These are phyloP conservation scores for Ennomos erosarius DNA, from an alignment of 2,888 invertebrate species.

Conservation along the genomic window DNA sequence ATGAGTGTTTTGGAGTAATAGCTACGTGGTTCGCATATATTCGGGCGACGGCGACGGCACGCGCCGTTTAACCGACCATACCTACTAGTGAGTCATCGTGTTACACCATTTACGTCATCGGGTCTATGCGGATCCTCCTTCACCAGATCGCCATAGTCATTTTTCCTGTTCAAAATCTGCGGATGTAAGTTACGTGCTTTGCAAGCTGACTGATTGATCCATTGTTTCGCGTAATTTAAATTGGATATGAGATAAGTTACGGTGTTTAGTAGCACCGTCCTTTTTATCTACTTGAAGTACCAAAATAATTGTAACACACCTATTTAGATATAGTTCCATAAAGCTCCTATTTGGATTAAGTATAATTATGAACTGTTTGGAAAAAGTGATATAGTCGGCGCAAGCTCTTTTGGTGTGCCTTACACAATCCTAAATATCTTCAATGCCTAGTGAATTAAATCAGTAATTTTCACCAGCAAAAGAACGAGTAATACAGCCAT, in stretches of 20 bases:
- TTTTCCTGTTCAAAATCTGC: slow-evolving; percentile 48
- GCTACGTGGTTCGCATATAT: slow-evolving; percentile 12
- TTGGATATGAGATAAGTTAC: slow-evolving; percentile 11
- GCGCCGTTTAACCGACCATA: slow-evolving; percentile 34
- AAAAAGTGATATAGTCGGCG: too few species aligned
- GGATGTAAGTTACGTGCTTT: slow-evolving; percentile 57
- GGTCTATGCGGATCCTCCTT: slow-evolving; percentile 36
- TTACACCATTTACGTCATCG: slow-evolving; percentile 37
- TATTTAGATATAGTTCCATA: too few species aligned
- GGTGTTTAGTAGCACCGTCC: slow-evolving; percentile 5
- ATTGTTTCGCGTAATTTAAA: slow-evolving; percentile 26
- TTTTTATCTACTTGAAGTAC: too few species aligned
- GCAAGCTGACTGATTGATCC: slow-evolving; percentile 29
- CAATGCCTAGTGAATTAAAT: slow-evolving; percentile 29
- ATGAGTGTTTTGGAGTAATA: slow-evolving; percentile 20
- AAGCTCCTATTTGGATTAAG: not conserved
- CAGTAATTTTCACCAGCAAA: slow-evolving; percentile 27
- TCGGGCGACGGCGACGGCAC: slow-evolving; percentile 13
- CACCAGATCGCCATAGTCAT: slow-evolving; percentile 25
- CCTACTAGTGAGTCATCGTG: slow-evolving; percentile 39
- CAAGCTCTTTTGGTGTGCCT: slow-evolving; percentile 9
- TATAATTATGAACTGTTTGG: too few species aligned
- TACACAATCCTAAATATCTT: slow-evolving; percentile 11
- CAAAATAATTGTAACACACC: too few species aligned
- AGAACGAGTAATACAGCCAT: slow-evolving; percentile 6